phyloP scores from a whole-genome alignment of 2,797 vertebrate species.

The Leuciscus waleckii region DNA sequence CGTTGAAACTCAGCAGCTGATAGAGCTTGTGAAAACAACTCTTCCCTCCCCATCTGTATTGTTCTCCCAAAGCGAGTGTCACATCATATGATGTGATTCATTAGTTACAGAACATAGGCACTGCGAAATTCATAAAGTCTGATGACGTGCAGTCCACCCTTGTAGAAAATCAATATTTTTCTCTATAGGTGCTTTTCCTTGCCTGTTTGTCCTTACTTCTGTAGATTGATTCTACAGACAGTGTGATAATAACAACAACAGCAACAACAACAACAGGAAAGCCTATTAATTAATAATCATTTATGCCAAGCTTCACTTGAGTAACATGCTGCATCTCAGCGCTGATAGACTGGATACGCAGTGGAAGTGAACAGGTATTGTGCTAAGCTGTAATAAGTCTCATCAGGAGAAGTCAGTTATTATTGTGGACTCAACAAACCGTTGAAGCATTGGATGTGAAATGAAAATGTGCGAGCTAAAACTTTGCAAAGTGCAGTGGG shows the following conservation, averaged over 20 bases:
- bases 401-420: slow-evolving; percentile 46
- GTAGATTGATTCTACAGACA: slow-evolving; percentile 54
- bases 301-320: slow-evolving; percentile 53
- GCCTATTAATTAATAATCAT: slow-evolving; percentile 54
- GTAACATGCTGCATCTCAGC: slow-evolving; percentile 16
- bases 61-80: not conserved
- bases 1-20: not conserved
- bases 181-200: slow-evolving; percentile 48
- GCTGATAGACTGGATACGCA: slow-evolving; percentile 16
- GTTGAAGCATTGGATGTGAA: slow-evolving; percentile 47
- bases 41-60: slow-evolving; percentile 21
- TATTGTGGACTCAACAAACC: slow-evolving; percentile 53
- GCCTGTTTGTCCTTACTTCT: slow-evolving; percentile 24
- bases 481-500: not conserved
- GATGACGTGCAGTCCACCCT: slow-evolving; percentile 14
- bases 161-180: slow-evolving; percentile 45
- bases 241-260: slow-evolving; percentile 40
- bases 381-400: slow-evolving; percentile 48
- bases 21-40: slow-evolving; percentile 6
- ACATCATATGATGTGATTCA: slow-evolving; percentile 45
- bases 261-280: slow-evolving; percentile 51
- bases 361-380: slow-evolving; percentile 37
- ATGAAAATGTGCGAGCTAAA: slow-evolving; percentile 42
- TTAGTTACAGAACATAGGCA: slow-evolving; percentile 38
- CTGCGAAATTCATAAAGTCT: slow-evolving; percentile 12